A percentile compares a stretch with the other conserved stretches of the same genome.
phyloP scores from a whole-genome alignment of 2,113 vertebrate genomes.

The Buteo buteo region DNA sequence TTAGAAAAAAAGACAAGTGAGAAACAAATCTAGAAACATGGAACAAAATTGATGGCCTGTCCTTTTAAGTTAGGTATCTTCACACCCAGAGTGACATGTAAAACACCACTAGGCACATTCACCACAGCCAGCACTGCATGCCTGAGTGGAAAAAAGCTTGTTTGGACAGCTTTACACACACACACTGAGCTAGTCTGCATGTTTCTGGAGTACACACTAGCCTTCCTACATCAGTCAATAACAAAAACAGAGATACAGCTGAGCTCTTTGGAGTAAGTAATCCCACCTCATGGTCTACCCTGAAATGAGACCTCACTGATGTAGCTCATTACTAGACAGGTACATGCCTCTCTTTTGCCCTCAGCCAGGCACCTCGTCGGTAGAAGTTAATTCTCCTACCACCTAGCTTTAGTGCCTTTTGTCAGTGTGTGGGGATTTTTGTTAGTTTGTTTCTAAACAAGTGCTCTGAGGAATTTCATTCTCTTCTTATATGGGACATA shows the following conservation, averaged over 20 bases:
- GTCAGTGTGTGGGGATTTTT: background rate
- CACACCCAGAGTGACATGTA: background rate
- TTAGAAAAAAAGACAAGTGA: background rate
- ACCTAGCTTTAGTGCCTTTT: background rate
- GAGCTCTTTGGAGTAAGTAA: background rate
- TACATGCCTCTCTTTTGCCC: background rate
- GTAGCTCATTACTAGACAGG: background rate
- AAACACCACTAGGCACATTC: background rate
- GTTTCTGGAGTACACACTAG: background rate
- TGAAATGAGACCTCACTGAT: background rate
- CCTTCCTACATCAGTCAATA: background rate
- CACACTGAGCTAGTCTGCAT: background rate
- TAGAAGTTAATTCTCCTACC: background rate
- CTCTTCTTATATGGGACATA: background rate
- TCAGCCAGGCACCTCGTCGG: background rate
- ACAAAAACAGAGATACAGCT: background rate
- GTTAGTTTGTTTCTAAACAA: background rate
- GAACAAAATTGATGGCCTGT: background rate
- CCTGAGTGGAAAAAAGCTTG: background rate
- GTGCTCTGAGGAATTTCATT: background rate
- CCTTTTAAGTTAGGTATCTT: background rate
- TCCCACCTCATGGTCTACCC: no score
- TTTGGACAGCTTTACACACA: background rate
- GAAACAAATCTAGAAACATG: background rate
- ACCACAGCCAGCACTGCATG: background rate